A percentile compares a stretch with the other conserved stretches of the same genome.
These are phyloP conservation scores for Andrena dorsata DNA, from an alignment of 2,888 invertebrate species.

Conservation along the genomic window DNA sequence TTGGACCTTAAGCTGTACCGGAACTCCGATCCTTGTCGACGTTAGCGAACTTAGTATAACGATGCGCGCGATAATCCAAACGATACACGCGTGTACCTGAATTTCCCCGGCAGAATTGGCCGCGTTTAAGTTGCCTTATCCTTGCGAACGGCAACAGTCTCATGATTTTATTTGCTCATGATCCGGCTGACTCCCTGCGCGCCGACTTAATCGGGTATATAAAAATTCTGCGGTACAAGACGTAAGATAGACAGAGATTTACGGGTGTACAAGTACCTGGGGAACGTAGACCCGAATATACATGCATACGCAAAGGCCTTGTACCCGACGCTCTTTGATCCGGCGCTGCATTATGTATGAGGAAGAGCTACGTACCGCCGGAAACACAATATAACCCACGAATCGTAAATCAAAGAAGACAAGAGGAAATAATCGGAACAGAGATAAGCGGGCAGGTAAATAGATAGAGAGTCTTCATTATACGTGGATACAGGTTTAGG, in stretches of 20 bases:
- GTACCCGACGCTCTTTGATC: constrained; percentile 69
- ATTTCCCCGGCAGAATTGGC: not conserved
- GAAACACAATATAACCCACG: constrained; percentile 65
- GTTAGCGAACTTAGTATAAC: constrained; percentile 47
- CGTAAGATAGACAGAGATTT: constrained; percentile 37
- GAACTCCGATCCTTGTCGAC: constrained; percentile 31
- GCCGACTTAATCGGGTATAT: not conserved
- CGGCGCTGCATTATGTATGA: constrained; percentile 74
- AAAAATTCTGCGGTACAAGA: not conserved
- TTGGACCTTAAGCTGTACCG: constrained; percentile 41
- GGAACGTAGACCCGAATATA: constrained; percentile 33
- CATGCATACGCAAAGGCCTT: constrained; percentile 33
- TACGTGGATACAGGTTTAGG: constrained; percentile 52
- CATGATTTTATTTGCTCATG: not conserved
- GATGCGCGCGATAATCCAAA: constrained; percentile 27
- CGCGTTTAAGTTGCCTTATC: not conserved
- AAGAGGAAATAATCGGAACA: constrained; percentile 62
- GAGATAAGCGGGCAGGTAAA: constrained; percentile 62
- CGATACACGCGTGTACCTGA: not conserved
- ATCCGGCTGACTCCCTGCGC: not conserved
- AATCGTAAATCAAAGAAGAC: constrained; percentile 61
- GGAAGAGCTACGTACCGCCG: constrained; percentile 65
- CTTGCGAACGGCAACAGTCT: not conserved
- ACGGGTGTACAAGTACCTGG: constrained; percentile 3
- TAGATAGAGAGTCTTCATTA: constrained; percentile 52